These are phyloP conservation scores for Sibirionetta formosa DNA, from an alignment of 2,797 vertebrate species.

Conservation along the genomic window DNA sequence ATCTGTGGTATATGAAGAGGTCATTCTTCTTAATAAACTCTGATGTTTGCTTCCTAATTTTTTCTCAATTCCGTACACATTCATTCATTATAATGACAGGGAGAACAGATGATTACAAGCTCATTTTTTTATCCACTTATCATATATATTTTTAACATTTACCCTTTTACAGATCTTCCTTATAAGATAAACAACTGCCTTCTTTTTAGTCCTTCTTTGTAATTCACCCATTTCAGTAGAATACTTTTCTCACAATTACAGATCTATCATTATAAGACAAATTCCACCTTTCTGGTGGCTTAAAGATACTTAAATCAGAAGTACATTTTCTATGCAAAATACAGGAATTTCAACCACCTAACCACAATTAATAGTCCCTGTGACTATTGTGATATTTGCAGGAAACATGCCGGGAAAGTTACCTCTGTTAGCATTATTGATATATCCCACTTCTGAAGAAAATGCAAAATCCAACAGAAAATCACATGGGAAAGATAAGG, in stretches of 20 bases:
- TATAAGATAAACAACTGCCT: neutral
- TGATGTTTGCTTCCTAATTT: neutral
- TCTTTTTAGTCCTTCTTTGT: neutral
- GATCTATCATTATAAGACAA: neutral
- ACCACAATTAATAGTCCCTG: neutral
- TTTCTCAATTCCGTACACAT: neutral
- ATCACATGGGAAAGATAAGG: neutral
- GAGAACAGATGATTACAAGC: neutral
- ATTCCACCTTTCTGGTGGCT: neutral
- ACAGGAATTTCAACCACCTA: neutral
- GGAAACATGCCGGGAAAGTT: neutral
- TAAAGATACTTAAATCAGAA: neutral
- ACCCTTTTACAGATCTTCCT: neutral
- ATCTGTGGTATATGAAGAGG: neutral
- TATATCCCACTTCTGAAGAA: neutral
- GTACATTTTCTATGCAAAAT: neutral
- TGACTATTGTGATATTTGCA: neutral
- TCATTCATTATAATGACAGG: neutral
- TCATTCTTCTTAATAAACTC: neutral
- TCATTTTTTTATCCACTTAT: neutral
- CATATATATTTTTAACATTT: neutral
- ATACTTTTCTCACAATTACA: neutral
- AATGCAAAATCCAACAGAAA: neutral
- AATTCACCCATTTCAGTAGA: neutral
- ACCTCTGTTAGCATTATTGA: neutral